Evolutionary conservation across 2,888 invertebrate species (phyloP), one percentile per base, ranked within the genome.

Genomic region (Acronicta alni): DNA sequence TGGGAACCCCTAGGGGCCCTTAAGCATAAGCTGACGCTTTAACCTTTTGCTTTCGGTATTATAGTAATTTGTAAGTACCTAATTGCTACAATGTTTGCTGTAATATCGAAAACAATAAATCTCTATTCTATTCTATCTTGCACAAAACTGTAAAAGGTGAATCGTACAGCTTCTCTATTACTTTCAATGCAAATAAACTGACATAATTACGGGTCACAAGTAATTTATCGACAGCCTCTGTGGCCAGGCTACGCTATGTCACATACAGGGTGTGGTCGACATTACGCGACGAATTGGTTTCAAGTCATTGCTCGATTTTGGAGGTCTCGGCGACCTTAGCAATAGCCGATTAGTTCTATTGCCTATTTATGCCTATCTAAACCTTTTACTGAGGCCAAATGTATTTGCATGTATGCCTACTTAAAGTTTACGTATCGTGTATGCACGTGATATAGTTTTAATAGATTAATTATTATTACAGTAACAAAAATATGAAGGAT

Each of bases 271-370:
- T 75, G 85, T 75, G 83, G 80, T 58, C 51, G 44, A 59, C 53
- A 70, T 65, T 52, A 68, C 49, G 48, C 60, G 64, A 61, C 73
- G 59, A 69, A 68, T 75, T 62, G 38, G 49, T 45, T 54, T 46
- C 56, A 58, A 60, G 59, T 59, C 70, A 67, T 57, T 70, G 65
- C 61, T 65, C 55, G 41, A 55, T 60, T 80, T 82, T 83, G 67
- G 77, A 81, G 83, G 84, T 79, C 82, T 72, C 23, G 14, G 43
- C 63, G 72, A 67, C 73, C 76, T 77, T 66, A 67, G 18, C 39
- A 45, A 39, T 72, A 58, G 46, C 38, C 43, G 53, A 72, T 61
- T 72, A 55, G 57, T 69, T 67, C 30, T 41, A 18, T 60, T 48
- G 47, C 41, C 43, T 39, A 57, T 43, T 32, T 41, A 45, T 54